These are phyloP conservation scores for Apis laboriosa DNA, from an alignment of 1,140 invertebrate genomes.

Conservation along the genomic window DNA sequence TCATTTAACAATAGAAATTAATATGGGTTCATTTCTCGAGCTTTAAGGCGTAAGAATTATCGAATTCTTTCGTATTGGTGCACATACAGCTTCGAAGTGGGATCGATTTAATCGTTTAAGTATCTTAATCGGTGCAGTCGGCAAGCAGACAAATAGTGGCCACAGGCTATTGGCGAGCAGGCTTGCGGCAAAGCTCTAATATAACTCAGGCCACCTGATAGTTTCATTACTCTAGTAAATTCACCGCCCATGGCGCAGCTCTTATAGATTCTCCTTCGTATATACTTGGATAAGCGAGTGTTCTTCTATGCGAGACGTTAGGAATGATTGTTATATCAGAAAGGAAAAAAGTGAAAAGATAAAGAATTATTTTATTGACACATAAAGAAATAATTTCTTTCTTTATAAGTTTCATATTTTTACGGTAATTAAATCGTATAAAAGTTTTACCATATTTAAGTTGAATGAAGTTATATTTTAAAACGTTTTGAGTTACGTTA, in stretches of 20 bases:
- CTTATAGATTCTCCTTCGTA: constrained; percentile 57
- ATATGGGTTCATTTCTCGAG: not conserved
- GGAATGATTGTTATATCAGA: not conserved
- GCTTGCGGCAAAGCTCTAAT: constrained; percentile 67
- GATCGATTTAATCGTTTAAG: constrained; percentile 71
- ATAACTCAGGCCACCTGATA: constrained; percentile 71
- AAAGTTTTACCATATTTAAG: too few species aligned
- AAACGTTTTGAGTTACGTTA: too few species aligned
- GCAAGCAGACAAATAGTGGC: constrained; percentile 72
- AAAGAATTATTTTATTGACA: not conserved
- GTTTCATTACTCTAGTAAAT: constrained; percentile 72
- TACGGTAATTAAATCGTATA: too few species aligned
- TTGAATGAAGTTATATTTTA: too few species aligned
- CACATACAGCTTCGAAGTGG: constrained; percentile 25
- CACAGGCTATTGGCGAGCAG: constrained; percentile 68
- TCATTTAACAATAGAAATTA: not conserved
- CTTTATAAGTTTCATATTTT: too few species aligned
- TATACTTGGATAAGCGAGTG: constrained; percentile 21
- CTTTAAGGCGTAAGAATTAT: not conserved
- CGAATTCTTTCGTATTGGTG: not conserved
- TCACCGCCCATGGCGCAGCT: constrained; percentile 56
- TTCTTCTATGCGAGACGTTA: not conserved
- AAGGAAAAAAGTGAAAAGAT: not conserved
- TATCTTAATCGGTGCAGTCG: constrained; percentile 72
- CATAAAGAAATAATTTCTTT: too few species aligned